Evolutionary conservation across 2,888 invertebrate species (phyloP), one percentile per base, ranked within the genome.

Genomic region (Apomyelois bistriatella): DNA sequence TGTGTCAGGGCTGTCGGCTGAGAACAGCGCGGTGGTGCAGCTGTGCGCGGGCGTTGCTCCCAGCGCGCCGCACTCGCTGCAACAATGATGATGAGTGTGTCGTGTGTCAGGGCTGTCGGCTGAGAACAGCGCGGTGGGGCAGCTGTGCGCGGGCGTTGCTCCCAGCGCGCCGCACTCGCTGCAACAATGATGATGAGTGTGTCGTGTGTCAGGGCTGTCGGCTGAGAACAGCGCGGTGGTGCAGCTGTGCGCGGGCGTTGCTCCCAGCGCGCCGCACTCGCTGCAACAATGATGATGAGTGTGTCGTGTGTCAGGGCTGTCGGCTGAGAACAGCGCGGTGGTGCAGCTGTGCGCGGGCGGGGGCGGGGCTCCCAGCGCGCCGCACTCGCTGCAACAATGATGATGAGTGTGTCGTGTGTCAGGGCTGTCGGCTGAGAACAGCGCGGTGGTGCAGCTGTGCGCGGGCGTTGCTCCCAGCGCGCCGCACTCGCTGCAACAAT

Each of bases 381-480:
- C n/a, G n/a, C n/a, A n/a, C n/a, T n/a, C n/a, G n/a, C n/a, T n/a
- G n/a, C n/a, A n/a, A n/a, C n/a, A n/a, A n/a, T n/a, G n/a, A n/a
- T n/a, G n/a, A n/a, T n/a, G n/a, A n/a, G n/a, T n/a, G 28, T 28
- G 28, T n/a, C n/a, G n/a, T n/a, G n/a, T n/a, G 7, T 28, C 7
- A 90, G 90, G 89, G 90, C 58, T 90, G 52, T 88, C 88, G 8
- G 67, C 73, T 22, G 84, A 89, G 58, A 88, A 88, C 60, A 89
- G 90, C 57, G 89, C 82, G 1, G 76, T 89, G 55, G 81, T 89
- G 47, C 73, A 86, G 46, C 57, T 85, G 13, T 84, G 85, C 56
- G 82, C 76, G n/a, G 15, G 5, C 4, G 85, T 83, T 0, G 67
- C 59, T 3, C 89, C 86, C 0, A 77, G 85, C 56, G 82, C 84